Base-by-base conservation (phyloP, 2,888 invertebrate species). In the Tenthredo amoena region DNA sequence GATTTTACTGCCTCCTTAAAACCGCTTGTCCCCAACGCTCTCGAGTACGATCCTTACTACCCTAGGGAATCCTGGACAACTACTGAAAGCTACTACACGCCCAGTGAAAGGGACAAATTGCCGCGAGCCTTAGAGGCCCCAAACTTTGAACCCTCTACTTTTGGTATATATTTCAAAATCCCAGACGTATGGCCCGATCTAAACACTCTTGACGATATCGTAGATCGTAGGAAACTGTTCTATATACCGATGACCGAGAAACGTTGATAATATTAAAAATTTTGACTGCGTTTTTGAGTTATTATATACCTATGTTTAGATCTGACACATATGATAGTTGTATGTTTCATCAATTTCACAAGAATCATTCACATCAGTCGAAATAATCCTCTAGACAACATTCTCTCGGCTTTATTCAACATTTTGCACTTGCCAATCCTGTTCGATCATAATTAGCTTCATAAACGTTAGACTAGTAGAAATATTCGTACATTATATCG, bases 1-100 rank as follows among this genome's bases (percentile, higher is more conserved):
- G 86, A 89, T 34, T 86, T 91, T 26, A 88, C 89, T 9, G 87
- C 89, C 31, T 89, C 91, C 10, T 77, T 90, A 7, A 89, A 90
- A 62, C 89, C 90, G 2, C 84, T 91, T 50, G 77, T 89, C 12
- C 91, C 91, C 4, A 90, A 88, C 9, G 90, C 91, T 62, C 37
- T 88, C 15, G 91, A 92, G 50, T 86, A 90, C 18, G 93, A 93
- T 88, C 93, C 92, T 0, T 93, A 93, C 84, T 93, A 93, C 85
- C 92, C 92, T 0, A 88, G 85, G 77, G 43, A 85, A 4, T 87
- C 90, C 1, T 89, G 90, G 0, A 90, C 91, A 0, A 90, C 91
- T 0, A 92, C 92, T 6, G 92, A 93, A 85, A 85, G 88, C 10
- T 91, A 92, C 76, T 92, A 91, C 77, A 91, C 91, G 0, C 89